These are phyloP conservation scores for Elysia chlorotica DNA, from an alignment of 1,140 invertebrate genomes.

Conservation along the genomic window DNA sequence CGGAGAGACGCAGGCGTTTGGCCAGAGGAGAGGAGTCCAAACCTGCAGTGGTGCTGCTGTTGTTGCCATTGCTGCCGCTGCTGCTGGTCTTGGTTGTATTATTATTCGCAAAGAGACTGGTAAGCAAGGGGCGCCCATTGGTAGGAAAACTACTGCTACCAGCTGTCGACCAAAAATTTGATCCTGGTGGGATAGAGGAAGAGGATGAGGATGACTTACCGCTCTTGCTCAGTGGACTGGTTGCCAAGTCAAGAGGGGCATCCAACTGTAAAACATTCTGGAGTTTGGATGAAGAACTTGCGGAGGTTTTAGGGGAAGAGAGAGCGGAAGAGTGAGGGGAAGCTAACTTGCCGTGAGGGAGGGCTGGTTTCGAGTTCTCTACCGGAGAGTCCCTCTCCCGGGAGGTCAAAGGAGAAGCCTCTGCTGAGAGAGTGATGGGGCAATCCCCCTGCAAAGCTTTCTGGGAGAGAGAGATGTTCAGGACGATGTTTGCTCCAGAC, in stretches of 20 bases:
- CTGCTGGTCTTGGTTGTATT: conserved; percentile 11
- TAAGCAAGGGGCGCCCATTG: too few species aligned
- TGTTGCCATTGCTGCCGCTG: conserved; percentile 4
- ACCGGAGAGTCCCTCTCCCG: too few species aligned
- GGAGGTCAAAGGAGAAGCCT: conserved; percentile 24
- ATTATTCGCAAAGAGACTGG: too few species aligned
- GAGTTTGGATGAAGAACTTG: background rate
- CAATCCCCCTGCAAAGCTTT: conserved; percentile 32
- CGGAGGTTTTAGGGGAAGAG: background rate
- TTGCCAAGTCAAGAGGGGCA: too few species aligned
- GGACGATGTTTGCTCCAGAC: conserved; percentile 29
- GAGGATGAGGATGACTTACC: background rate
- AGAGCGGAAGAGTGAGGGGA: background rate
- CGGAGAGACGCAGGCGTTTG: conserved; percentile 11
- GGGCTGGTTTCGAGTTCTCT: background rate
- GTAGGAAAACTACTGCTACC: background rate
- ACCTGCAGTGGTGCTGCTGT: background rate
- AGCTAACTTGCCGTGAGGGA: background rate
- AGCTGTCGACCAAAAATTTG: background rate
- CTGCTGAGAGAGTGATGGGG: conserved; percentile 39
- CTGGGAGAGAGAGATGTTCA: conserved; percentile 42
- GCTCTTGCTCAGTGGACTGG: background rate
- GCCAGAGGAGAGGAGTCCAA: background rate
- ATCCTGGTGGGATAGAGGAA: conserved; percentile 3
- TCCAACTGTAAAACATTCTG: too few species aligned